Evolutionary conservation across 2,888 invertebrate species (phyloP).

Genomic region (Rhingia campestris): DNA sequence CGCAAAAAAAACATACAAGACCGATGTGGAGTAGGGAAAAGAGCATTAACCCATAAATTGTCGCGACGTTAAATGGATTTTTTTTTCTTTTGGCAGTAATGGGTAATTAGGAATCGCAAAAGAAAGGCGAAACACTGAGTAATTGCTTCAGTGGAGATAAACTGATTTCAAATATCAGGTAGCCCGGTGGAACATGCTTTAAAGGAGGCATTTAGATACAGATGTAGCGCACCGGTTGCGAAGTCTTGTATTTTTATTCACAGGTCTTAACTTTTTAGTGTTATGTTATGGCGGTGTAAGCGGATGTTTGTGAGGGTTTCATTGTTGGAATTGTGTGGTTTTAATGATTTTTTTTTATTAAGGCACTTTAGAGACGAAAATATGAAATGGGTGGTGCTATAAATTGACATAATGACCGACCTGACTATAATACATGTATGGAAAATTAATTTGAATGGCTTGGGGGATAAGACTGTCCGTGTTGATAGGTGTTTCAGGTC

Average conservation of each 20-base stretch:
- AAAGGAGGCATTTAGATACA: background rate
- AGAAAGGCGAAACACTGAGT: conserved; percentile 40
- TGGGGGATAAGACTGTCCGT: too few species aligned
- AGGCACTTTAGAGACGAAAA: background rate
- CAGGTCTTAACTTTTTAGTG: background rate
- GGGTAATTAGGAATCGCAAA: conserved; percentile 53
- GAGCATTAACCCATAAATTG: conserved; percentile 67
- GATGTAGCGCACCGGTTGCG: background rate
- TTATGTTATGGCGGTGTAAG: background rate
- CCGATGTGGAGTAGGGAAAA: conserved; percentile 24
- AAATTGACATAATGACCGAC: too few species aligned
- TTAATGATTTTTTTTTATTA: background rate
- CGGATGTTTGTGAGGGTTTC: background rate
- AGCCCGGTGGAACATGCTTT: background rate
- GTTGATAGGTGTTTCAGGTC: too few species aligned
- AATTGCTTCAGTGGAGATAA: conserved; percentile 40
- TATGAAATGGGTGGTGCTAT: background rate
- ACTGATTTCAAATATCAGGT: conserved; percentile 7
- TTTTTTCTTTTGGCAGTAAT: conserved; percentile 39
- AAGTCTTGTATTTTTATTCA: background rate
- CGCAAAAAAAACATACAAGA: background rate
- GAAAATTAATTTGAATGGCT: too few species aligned
- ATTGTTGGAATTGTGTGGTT: conserved; percentile 1
- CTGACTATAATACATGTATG: too few species aligned
- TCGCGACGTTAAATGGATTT: conserved; percentile 33